Evolutionary conservation across 2,888 invertebrate genomes (phyloP).

Genomic region (Onthophagus sagittarius): DNA sequence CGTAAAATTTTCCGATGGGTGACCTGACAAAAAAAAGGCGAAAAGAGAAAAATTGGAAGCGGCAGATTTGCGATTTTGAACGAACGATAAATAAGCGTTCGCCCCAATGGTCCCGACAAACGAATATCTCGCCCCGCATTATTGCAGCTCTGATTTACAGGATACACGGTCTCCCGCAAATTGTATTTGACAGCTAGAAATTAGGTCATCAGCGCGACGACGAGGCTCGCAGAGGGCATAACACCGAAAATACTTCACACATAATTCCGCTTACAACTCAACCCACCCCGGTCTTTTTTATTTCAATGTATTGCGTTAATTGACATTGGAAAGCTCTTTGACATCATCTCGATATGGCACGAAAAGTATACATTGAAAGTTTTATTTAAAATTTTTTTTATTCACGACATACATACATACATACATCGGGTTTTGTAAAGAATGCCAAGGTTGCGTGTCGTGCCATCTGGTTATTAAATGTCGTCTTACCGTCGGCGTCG

Average conservation of each 20-base stretch:
- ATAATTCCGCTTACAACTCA: neutral
- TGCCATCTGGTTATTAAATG: neutral
- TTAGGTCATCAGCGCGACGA: slow-evolving; percentile 20
- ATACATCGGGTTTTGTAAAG: neutral
- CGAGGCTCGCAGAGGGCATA: neutral
- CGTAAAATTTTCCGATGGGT: neutral
- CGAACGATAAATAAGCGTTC: slow-evolving; percentile 17
- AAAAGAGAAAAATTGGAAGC: neutral
- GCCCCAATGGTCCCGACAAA: slow-evolving; percentile 14
- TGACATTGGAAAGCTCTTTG: neutral
- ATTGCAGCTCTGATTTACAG: slow-evolving; percentile 23
- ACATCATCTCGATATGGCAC: neutral
- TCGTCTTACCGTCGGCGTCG: neutral
- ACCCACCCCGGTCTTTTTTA: neutral
- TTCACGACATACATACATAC: neutral
- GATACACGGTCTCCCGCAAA: slow-evolving; percentile 22
- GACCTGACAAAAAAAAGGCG: neutral
- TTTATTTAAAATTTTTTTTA: neutral
- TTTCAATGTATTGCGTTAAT: neutral
- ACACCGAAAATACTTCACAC: neutral
- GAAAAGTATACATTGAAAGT: neutral
- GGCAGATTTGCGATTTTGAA: neutral
- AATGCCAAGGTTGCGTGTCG: neutral
- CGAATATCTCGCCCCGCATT: slow-evolving; percentile 17
- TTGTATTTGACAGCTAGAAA: slow-evolving; percentile 26